Conservation (phyloP, 2,113 vertebrate species). For the Pristiophorus japonicus region DNA sequence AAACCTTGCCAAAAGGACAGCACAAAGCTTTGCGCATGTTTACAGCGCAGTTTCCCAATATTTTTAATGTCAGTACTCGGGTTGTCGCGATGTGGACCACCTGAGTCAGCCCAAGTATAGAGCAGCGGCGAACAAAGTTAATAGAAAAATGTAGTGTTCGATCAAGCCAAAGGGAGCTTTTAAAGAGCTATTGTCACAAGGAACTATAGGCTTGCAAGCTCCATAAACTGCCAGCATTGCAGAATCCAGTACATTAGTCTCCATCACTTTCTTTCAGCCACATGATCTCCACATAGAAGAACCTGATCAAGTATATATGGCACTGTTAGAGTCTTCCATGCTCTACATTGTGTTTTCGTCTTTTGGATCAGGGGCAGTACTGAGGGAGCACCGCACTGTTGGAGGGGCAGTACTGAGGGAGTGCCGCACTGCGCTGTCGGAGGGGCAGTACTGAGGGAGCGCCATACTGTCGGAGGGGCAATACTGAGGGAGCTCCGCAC, state of each 20-base stretch:
- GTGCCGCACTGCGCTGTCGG: no score
- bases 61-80: constrained; percentile 2
- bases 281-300: background rate
- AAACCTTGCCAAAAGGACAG: constrained; percentile 29
- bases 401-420: no score
- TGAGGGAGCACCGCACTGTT: no score
- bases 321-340: background rate
- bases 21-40: background rate
- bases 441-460: no score
- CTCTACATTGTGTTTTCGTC: background rate
- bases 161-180: constrained; percentile 16
- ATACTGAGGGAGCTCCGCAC: no score
- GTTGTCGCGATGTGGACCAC: background rate
- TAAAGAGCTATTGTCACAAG: constrained; percentile 16
- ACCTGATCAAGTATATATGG: background rate
- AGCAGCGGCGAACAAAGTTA: background rate
- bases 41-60: background rate
- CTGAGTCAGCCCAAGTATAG: background rate
- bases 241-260: background rate
- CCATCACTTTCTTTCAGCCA: background rate
- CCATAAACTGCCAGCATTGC: background rate
- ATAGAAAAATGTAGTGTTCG: background rate
- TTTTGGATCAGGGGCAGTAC: no score
- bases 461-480: no score
- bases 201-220: background rate